Conservation (phyloP, 2,113 vertebrate genomes). For the Elephantulus edwardii region DNA sequence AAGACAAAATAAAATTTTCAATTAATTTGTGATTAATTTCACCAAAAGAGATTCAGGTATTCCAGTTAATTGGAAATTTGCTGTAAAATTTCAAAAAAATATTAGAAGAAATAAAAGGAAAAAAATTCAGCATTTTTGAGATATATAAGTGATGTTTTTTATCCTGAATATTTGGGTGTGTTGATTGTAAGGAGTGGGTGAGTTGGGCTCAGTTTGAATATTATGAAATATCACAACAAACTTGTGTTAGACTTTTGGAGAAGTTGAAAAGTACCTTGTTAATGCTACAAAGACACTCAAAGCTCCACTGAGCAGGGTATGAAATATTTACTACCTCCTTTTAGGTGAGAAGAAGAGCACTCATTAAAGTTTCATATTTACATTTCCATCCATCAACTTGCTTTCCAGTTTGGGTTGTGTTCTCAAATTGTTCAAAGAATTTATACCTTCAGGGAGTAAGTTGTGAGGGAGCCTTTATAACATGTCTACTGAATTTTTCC, state of each 20-base stretch:
- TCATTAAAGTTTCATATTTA: constrained; percentile 75
- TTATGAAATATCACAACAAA: constrained; percentile 44
- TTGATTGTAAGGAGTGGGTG: not conserved
- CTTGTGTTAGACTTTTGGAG: constrained; percentile 18
- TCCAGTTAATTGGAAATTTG: not conserved
- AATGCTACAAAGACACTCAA: constrained; percentile 29
- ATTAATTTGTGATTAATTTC: constrained; percentile 28
- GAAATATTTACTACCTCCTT: constrained; percentile 73
- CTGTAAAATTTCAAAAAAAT: not conserved
- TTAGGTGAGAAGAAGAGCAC: constrained; percentile 58
- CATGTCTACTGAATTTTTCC: constrained; percentile 27
- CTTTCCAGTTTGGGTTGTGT: constrained; percentile 29
- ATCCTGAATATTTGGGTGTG: not conserved
- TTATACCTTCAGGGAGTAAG: constrained; percentile 22
- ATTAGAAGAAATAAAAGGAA: not conserved
- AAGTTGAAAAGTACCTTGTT: not conserved
- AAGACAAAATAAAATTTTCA: constrained; percentile 1
- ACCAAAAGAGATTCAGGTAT: not conserved
- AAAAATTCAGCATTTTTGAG: not conserved
- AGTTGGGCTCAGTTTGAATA: not conserved
- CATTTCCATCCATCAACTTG: constrained; percentile 58
- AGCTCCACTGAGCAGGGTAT: constrained; percentile 39
- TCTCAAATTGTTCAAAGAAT: constrained; percentile 64
- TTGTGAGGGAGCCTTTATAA: not conserved
- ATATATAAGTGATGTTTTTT: not conserved